Conservation (phyloP, 1,140 invertebrate genomes). For the Trichonephila inaurata region DNA sequence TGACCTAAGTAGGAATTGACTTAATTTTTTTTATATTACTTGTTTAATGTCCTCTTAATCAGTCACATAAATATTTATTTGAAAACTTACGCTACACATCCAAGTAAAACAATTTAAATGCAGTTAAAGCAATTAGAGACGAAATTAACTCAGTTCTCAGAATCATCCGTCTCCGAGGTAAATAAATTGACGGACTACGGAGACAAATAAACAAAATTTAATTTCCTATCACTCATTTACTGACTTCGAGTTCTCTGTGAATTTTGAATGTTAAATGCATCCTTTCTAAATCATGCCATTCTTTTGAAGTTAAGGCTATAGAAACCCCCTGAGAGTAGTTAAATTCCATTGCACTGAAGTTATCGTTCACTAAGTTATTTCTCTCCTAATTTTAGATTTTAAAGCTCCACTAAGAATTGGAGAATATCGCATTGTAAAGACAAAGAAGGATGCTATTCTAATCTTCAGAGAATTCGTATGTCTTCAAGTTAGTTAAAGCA, state of each 20-base stretch:
- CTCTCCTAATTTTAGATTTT: conserved; percentile 42
- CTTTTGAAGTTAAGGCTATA: conserved; percentile 21
- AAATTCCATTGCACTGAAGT: conserved; percentile 36
- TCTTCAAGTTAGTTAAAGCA: conserved; percentile 20
- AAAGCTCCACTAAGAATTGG: conserved; percentile 9
- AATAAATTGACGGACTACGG: not conserved
- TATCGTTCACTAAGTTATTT: conserved; percentile 30
- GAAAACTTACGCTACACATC: no score
- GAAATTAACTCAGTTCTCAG: not conserved
- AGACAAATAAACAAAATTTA: not conserved
- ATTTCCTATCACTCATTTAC: conserved; percentile 27
- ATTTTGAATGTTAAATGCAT: conserved; percentile 35
- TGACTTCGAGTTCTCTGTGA: not conserved
- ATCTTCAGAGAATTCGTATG: not conserved
- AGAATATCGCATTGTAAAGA: not conserved
- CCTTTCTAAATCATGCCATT: conserved; percentile 27
- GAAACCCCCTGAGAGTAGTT: not conserved
- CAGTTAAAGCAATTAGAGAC: not conserved
- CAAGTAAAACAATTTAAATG: no score
- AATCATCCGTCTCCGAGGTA: not conserved
- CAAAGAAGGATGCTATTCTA: not conserved
- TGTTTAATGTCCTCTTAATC: no score
- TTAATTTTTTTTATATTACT: no score
- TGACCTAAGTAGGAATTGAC: no score
- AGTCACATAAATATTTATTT: no score